Conservation (phyloP, 1,140 invertebrate genomes). For the Eriocheir sinensis region DNA sequence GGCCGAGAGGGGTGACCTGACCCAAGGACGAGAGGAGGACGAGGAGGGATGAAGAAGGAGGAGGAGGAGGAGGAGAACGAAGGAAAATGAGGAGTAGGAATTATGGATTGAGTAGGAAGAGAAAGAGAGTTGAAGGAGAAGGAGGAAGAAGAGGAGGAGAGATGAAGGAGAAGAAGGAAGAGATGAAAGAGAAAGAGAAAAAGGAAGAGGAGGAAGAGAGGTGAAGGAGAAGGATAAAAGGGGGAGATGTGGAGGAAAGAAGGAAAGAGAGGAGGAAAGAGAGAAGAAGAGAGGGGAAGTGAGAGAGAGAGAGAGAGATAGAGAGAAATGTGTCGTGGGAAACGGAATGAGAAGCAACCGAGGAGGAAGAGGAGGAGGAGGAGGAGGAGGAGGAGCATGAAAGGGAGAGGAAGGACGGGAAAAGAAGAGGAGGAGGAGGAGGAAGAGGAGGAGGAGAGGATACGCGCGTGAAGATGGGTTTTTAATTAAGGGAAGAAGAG, state of each 20-base stretch:
- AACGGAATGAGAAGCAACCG: neutral
- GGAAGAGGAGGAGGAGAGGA: neutral
- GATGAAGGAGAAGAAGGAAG: neutral
- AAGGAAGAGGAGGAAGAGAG: too few relatives aligned
- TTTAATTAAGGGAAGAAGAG: neutral
- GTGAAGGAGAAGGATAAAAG: neutral
- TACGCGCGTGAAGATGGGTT: neutral
- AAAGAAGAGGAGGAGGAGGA: neutral
- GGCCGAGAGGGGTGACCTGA: constrained; percentile 55
- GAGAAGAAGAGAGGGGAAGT: neutral
- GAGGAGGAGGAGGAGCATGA: neutral
- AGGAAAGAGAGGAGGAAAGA: neutral
- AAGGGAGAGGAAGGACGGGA: neutral
- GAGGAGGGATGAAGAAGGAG: neutral
- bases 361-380: too few relatives aligned
- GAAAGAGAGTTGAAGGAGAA: too few relatives aligned
- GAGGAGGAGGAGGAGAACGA: neutral
- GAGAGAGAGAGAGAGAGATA: neutral
- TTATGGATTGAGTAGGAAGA: too few relatives aligned
- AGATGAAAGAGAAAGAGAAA: too few relatives aligned
- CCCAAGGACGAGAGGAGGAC: constrained; percentile 37
- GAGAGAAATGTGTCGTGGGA: too few relatives aligned
- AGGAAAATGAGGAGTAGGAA: too few relatives aligned
- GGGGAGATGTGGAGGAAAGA: neutral
- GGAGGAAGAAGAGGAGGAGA: neutral